Evolutionary conservation across 2,888 invertebrate species (phyloP).

Genomic region (Lepidochrysops patricia): DNA sequence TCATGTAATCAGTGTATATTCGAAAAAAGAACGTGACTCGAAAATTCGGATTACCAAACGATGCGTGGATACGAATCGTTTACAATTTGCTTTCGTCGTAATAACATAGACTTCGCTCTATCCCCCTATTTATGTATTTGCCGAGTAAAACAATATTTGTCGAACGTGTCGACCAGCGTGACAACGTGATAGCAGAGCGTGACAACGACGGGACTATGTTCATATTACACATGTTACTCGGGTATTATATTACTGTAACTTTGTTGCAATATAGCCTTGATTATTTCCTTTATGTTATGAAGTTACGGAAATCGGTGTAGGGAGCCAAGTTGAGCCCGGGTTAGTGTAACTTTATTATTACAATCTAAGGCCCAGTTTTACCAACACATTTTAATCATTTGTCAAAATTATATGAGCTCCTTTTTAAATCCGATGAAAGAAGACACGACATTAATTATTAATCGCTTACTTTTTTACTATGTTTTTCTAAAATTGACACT

Average conservation of each 20-base stretch:
- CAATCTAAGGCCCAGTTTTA: slow-evolving; percentile 3
- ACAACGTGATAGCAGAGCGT: slow-evolving; percentile 63
- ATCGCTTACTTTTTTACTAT: too few relatives aligned
- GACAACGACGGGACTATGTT: slow-evolving; percentile 53
- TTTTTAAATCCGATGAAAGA: too few relatives aligned
- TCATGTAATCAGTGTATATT: slow-evolving; percentile 10
- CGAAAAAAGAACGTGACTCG: slow-evolving; percentile 43
- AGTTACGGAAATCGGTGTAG: slow-evolving; percentile 40
- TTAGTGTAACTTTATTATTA: slow-evolving; percentile 29
- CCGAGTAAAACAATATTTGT: slow-evolving; percentile 68
- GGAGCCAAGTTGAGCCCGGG: slow-evolving; percentile 50
- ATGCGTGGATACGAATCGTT: slow-evolving; percentile 61
- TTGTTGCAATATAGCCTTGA: slow-evolving; percentile 64
- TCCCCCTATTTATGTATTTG: slow-evolving; percentile 55
- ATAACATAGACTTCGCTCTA: slow-evolving; percentile 58
- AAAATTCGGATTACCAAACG: slow-evolving; percentile 39
- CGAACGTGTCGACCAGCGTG: slow-evolving; percentile 65
- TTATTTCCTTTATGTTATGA: slow-evolving; percentile 42
- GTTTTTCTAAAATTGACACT: too few relatives aligned
- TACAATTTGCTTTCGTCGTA: slow-evolving; percentile 43
- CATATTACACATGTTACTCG: slow-evolving; percentile 58
- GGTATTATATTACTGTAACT: slow-evolving; percentile 60
- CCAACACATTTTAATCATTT: too few relatives aligned
- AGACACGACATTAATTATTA: too few relatives aligned
- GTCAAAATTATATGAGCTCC: too few relatives aligned